Percentiles rank a stretch among this genome's conserved stretches.
Conservation (phyloP, 2,113 vertebrate species). For the Platysternon megacephalum region DNA sequence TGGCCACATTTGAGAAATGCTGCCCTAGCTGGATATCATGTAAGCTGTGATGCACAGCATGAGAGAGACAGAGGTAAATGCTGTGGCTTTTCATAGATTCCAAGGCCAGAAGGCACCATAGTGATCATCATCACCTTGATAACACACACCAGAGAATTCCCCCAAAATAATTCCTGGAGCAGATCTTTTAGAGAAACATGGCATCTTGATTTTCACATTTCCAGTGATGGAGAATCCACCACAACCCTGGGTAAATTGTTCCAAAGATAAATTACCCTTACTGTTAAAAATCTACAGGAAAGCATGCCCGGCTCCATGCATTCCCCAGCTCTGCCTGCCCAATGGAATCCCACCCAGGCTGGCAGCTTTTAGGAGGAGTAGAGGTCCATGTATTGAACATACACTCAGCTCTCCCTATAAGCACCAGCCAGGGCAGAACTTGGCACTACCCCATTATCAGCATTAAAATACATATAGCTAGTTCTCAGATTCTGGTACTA, state of each 20-base stretch:
- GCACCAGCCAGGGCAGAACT: not conserved
- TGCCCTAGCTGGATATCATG: not conserved
- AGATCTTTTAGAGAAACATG: not conserved
- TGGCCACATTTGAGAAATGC: too few species aligned
- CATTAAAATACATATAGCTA: not conserved
- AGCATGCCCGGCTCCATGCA: not conserved
- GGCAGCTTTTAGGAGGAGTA: not conserved
- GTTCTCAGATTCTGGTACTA: not conserved
- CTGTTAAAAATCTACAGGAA: not conserved
- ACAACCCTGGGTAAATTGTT: not conserved
- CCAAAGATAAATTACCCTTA: not conserved
- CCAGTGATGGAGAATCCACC: not conserved
- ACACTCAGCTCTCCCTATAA: not conserved
- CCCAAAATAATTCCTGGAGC: not conserved
- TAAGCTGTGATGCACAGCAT: not conserved
- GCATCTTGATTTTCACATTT: not conserved
- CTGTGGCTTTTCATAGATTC: not conserved
- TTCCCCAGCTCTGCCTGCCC: not conserved
- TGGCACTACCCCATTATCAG: accelerated
- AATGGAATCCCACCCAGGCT: not conserved
- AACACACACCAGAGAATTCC: not conserved
- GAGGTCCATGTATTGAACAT: not conserved
- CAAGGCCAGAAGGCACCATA: not conserved
- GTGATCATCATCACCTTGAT: not conserved
- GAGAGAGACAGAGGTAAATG: not conserved